These are phyloP conservation scores for Corticium candelabrum DNA, from an alignment of 37 sponge, comb jelly and placozoan species.

Conservation along the genomic window DNA sequence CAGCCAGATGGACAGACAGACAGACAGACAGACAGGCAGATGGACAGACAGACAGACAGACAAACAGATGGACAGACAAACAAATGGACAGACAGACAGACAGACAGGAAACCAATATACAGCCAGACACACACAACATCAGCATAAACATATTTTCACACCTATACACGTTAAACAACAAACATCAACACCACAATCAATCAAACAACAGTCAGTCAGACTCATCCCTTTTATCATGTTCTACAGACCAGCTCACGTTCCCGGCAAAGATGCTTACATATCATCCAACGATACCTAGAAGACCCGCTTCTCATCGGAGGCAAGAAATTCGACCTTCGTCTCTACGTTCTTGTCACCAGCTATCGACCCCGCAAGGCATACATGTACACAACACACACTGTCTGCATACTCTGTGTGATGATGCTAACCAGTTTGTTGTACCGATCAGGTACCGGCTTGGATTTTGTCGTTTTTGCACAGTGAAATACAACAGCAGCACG, in stretches of 20 bases:
- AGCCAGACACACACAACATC: no score
- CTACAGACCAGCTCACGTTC: not conserved
- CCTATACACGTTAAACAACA: no score
- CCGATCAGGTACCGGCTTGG: constrained; percentile 61
- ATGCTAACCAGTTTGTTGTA: not conserved
- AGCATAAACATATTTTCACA: no score
- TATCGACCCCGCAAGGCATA: constrained; percentile 87
- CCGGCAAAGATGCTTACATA: constrained; percentile 82
- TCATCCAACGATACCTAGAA: constrained; percentile 90
- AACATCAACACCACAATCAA: not conserved
- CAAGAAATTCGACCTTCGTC: constrained; percentile 92
- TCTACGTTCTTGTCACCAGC: constrained; percentile 91
- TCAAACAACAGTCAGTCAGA: no score
- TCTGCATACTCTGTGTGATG: not conserved
- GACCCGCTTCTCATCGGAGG: constrained; percentile 95
- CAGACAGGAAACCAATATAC: no score
- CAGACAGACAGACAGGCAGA: no score
- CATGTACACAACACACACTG: constrained; percentile 42
- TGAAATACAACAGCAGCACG: constrained; percentile 74
- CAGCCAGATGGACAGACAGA: no score
- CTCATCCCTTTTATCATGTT: not conserved
- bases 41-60: no score
- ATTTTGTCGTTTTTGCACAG: constrained; percentile 98
- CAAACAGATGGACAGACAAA: no score
- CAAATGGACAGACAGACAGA: no score